phyloP scores from a whole-genome alignment of 2,797 vertebrate species.

The Tangara arthus region DNA sequence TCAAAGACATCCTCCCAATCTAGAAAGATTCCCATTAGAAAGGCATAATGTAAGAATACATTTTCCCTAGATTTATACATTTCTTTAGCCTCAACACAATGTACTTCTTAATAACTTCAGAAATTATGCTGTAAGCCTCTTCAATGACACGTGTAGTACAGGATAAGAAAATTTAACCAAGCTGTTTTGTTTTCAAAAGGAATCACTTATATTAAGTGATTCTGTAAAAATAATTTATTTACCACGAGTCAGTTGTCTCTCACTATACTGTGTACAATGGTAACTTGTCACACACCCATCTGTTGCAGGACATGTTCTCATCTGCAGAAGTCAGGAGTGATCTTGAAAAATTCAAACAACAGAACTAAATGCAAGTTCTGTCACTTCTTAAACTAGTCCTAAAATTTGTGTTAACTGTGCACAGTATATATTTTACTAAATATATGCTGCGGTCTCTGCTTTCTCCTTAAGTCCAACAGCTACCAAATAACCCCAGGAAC shows the following conservation, averaged over 20 bases:
- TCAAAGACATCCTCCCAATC: not conserved
- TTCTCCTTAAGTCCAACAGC: not conserved
- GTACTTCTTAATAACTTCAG: not conserved
- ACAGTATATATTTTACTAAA: not conserved
- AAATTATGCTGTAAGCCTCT: not conserved
- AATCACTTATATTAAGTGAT: not conserved
- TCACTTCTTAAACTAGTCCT: not conserved
- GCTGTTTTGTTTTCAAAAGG: not conserved
- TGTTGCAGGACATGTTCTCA: rapidly evolving
- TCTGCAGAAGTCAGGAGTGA: not conserved
- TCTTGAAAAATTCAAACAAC: not conserved
- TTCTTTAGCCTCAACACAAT: not conserved
- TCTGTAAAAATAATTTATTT: not conserved
- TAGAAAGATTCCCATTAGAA: not conserved
- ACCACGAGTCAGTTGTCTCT: not conserved
- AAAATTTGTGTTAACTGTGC: not conserved
- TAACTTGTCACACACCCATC: not conserved
- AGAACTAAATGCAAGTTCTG: not conserved
- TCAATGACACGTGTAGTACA: not conserved
- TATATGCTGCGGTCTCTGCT: not conserved
- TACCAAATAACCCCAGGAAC: not conserved
- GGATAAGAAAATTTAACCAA: not conserved
- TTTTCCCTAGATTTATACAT: not conserved
- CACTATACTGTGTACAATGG: not conserved
- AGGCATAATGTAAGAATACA: not conserved